These are phyloP conservation scores for Anguilla pacifica DNA, from an alignment of 2,797 vertebrate species.

Conservation along the genomic window DNA sequence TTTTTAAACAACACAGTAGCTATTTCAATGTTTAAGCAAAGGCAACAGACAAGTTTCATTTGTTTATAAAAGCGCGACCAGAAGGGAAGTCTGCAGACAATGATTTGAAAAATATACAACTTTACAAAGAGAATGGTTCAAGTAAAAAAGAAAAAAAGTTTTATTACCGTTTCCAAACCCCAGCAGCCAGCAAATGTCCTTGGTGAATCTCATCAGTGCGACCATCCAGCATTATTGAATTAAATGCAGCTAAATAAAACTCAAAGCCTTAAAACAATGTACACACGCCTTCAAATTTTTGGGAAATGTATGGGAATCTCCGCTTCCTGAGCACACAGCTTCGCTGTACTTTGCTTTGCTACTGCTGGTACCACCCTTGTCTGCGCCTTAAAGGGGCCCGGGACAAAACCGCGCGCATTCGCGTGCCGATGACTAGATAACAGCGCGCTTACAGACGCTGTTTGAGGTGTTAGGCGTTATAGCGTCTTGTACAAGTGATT, in stretches of 20 bases:
- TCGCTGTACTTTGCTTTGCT: constrained; percentile 41
- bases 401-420: no score
- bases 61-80: neutral
- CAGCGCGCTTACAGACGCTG: neutral
- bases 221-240: constrained; percentile 54
- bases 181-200: constrained; percentile 9
- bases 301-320: constrained; percentile 60
- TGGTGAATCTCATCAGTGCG: constrained; percentile 18
- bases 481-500: neutral
- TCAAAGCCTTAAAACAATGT: constrained; percentile 3
- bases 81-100: neutral
- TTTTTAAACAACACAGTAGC: neutral
- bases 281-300: constrained; percentile 42
- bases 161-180: constrained; percentile 7
- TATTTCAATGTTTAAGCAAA: neutral
- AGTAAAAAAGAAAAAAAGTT: neutral
- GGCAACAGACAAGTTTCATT: neutral
- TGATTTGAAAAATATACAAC: neutral
- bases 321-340: constrained; percentile 74
- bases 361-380: constrained; percentile 43
- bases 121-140: neutral
- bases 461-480: neutral
- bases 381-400: constrained; percentile 71
- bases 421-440: neutral
- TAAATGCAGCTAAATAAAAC: constrained; percentile 32